Evolutionary conservation across 2,113 vertebrate species (phyloP).

Genomic region (Macrotis lagotis): DNA sequence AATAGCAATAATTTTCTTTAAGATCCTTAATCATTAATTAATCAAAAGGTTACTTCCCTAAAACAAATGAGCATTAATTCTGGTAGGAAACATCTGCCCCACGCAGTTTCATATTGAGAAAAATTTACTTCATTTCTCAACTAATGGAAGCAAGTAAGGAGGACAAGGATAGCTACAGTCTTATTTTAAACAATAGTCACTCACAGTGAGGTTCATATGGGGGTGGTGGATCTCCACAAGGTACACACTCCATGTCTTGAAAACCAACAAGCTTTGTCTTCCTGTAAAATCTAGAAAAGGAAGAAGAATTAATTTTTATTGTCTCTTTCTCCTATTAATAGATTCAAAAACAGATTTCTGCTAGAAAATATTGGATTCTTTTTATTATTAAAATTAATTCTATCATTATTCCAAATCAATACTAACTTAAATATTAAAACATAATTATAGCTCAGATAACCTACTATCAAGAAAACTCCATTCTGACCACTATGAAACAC

Average conservation of each 20-base stretch:
- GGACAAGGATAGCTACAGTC: background rate
- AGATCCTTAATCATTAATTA: background rate
- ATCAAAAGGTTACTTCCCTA: background rate
- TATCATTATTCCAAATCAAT: background rate
- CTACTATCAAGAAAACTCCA: background rate
- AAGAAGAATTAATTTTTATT: constrained; percentile 30
- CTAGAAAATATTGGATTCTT: background rate
- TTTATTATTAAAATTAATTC: background rate
- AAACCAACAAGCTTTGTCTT: constrained; percentile 98
- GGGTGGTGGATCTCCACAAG: constrained; percentile 95
- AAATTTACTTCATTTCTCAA: constrained; percentile 15
- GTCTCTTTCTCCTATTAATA: background rate
- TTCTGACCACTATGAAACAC: background rate
- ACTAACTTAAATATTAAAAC: background rate
- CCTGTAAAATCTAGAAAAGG: constrained; percentile 91
- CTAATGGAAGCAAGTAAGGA: constrained; percentile 37
- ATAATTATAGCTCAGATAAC: background rate
- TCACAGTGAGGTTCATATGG: constrained; percentile 98
- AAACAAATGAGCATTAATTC: constrained; percentile 34
- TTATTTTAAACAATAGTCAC: constrained; percentile 65
- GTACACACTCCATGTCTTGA: constrained; percentile 98
- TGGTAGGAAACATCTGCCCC: background rate
- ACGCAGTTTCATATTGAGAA: background rate
- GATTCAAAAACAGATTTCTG: background rate
- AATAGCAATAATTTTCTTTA: background rate